Conservation (phyloP, 2,888 invertebrate genomes). For the Chirona hameri region DNA sequence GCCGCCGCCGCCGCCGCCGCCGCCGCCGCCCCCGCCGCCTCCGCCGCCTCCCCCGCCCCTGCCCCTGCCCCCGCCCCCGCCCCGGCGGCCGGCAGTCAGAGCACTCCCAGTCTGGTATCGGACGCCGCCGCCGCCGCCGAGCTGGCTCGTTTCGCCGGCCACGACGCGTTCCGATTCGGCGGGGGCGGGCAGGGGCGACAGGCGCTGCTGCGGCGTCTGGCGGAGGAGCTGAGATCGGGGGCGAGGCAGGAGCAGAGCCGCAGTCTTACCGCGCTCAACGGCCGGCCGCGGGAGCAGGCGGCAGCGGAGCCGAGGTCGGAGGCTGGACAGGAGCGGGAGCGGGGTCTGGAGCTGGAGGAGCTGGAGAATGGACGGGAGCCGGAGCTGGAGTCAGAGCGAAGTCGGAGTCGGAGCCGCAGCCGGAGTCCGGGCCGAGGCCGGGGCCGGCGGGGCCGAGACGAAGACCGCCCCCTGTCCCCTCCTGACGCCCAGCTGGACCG, state of each 20-base stretch:
- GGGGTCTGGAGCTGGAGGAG: background rate
- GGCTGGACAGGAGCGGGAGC: background rate
- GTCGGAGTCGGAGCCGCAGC: background rate
- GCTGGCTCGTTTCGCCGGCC: background rate
- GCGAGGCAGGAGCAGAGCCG: background rate
- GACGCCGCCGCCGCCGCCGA: background rate
- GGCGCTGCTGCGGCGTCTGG: background rate
- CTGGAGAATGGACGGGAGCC: background rate
- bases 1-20: background rate
- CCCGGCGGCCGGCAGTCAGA: background rate
- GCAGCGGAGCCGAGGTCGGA: background rate
- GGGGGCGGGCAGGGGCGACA: background rate
- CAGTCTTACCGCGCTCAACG: background rate
- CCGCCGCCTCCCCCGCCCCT: background rate
- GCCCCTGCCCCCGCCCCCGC: background rate
- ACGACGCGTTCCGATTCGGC: background rate
- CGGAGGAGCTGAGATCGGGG: background rate
- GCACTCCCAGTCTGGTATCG: conserved; percentile 3
- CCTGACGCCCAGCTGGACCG: background rate
- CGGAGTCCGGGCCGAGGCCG: background rate
- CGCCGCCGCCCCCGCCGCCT: background rate
- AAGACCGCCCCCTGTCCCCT: background rate
- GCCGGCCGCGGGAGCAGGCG: background rate
- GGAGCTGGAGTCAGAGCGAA: no score
- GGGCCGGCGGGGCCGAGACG: background rate